phyloP scores from a whole-genome alignment of 2,113 vertebrate species.

The Psilopogon haemacephalus region DNA sequence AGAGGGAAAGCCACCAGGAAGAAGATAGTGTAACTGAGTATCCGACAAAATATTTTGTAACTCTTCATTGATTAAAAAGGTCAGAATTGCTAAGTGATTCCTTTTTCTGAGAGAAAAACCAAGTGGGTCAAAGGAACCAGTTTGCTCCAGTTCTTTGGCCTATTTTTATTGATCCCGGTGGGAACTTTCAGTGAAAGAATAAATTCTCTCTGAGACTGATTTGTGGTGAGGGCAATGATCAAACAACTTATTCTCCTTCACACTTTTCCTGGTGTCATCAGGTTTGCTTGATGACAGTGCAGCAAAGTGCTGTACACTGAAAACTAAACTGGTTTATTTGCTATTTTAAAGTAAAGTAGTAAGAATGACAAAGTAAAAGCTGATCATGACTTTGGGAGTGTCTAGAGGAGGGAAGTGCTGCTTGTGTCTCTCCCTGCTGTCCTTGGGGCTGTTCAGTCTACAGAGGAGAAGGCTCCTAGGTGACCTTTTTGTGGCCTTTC shows the following conservation, averaged over 20 bases:
- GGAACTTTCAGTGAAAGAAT: background rate
- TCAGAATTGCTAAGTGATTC: background rate
- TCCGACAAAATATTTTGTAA: background rate
- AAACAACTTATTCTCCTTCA: background rate
- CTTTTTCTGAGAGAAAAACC: background rate
- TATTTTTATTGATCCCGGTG: slow-evolving; percentile 5
- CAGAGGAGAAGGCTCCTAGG: no score
- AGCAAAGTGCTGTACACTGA: background rate
- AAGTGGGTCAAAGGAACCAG: background rate
- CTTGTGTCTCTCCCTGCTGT: background rate
- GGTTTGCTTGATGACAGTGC: background rate
- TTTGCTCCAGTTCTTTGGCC: background rate
- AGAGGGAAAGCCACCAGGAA: background rate
- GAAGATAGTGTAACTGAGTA: background rate
- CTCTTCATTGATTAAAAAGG: background rate
- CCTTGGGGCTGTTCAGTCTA: background rate
- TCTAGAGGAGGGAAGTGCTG: background rate
- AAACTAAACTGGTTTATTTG: background rate
- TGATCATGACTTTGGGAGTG: background rate
- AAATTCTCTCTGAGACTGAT: background rate
- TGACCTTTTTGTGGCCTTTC: no score
- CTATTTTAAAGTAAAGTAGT: background rate
- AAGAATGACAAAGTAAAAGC: background rate
- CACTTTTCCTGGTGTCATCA: background rate
- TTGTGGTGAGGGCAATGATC: background rate